Evolutionary conservation across 2,113 vertebrate species (phyloP), one percentile per base, ranked within the genome.

Genomic region (Platycercus adscitus): DNA sequence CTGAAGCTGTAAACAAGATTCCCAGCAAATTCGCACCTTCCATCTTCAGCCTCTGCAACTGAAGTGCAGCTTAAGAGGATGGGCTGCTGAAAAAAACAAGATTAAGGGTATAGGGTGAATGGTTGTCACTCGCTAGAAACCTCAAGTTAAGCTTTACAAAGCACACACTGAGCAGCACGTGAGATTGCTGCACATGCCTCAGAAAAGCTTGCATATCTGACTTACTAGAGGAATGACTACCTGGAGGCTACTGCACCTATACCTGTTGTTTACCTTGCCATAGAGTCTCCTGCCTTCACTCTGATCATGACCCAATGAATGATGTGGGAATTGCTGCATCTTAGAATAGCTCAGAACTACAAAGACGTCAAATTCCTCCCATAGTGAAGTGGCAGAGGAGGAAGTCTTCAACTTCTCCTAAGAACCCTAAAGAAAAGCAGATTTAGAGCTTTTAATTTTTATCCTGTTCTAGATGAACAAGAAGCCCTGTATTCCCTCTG

Each of bases 21-120:
- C 50, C 60, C 88, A 77, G 71, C 50, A 93, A 93, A 96, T 94
- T 86, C 77, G 35, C 63, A 66, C 46, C 37, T 72, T 91, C 63
- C 17, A 26, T 69, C 47, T 91, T 47, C 81, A 80, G 31, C 8
- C 43, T 91, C n/a, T 85, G 68, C 37, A 49, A 56, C 28, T 50
- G 56, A 85, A 82, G 18, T 33, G 21, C 71, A 79, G 56, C 53
- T 94, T 55, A 61, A 81, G 87, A 93, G 29, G 44, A 88, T 49
- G 46, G n/a, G 52, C 37, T 87, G 41, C 66, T 80, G 71, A 82
- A 86, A 85, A 85, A 91, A 79, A n/a, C 31, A 91, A 77, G 53
- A 72, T 83, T 79, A 37, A 31, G 26, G 25, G 12, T 8, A 47
- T 63, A 58, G 9, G n/a, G 23, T 79, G 28, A 82, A 78, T 49